Conservation (phyloP, 1,140 invertebrate genomes). For the Goniozus legneri region DNA sequence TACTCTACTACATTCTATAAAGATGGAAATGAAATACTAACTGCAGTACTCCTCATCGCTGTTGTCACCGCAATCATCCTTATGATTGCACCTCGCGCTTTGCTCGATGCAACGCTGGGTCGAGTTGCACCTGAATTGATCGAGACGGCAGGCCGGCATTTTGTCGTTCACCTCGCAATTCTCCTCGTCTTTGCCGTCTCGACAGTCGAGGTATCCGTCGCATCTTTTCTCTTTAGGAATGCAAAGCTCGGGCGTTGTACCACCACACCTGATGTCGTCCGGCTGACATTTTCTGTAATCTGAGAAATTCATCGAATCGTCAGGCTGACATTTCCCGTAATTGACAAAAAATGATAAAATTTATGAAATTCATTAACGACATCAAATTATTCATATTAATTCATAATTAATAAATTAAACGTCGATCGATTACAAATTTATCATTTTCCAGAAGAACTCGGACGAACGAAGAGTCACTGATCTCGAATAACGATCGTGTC, state of each 20-base stretch:
- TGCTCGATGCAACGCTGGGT: constrained; percentile 81
- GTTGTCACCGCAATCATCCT: constrained; percentile 85
- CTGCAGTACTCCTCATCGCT: constrained; percentile 84
- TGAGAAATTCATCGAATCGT: too few species aligned
- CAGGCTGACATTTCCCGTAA: too few species aligned
- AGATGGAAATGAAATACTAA: constrained; percentile 54
- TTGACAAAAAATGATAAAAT: too few species aligned
- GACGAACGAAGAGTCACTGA: too few species aligned
- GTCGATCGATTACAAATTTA: too few species aligned
- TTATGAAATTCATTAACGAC: too few species aligned
- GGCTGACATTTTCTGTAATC: constrained; percentile 81
- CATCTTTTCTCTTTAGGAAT: constrained; percentile 83
- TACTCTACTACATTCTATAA: too few species aligned
- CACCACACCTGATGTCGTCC: constrained; percentile 79
- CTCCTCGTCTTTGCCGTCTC: constrained; percentile 82
- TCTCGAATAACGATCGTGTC: too few species aligned
- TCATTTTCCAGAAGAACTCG: too few species aligned
- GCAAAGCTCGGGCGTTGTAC: constrained; percentile 65
- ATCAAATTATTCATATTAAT: background rate
- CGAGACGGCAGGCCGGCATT: constrained; percentile 64
- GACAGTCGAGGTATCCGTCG: constrained; percentile 84
- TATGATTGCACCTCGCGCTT: constrained; percentile 80
- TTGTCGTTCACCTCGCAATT: constrained; percentile 58
- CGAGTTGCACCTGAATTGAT: constrained; percentile 85
- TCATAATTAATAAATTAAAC: constrained; percentile 1